Percentiles rank a stretch among this genome's conserved stretches.
Evolutionary conservation across 2,797 vertebrate genomes (phyloP).

Genomic region (Ctenopoma kingsleyae): DNA sequence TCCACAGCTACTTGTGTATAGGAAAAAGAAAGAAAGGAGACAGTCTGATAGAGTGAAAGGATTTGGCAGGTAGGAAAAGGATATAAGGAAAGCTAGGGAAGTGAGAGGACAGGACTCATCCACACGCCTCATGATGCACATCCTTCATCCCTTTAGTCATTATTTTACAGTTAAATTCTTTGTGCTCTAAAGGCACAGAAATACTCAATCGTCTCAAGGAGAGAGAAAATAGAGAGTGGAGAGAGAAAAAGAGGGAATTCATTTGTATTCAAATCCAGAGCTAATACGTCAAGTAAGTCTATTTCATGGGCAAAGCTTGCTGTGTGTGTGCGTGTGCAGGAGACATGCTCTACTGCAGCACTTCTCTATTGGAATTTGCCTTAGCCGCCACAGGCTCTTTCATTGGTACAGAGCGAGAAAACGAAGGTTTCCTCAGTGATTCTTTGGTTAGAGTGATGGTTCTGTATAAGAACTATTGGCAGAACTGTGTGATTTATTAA

Average conservation of each 20-base stretch:
- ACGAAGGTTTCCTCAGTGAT: constrained; percentile 22
- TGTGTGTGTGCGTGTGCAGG: constrained; percentile 14
- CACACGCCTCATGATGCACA: constrained; percentile 18
- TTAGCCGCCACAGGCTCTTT: constrained; percentile 34
- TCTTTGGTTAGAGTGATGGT: constrained; percentile 1
- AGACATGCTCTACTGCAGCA: constrained; percentile 56
- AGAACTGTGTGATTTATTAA: constrained; percentile 4
- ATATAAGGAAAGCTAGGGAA: constrained; percentile 23
- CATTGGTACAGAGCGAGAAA: constrained; percentile 32
- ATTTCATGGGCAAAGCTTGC: constrained; percentile 60
- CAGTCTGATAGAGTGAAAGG: constrained; percentile 16
- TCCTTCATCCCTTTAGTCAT: constrained; percentile 9
- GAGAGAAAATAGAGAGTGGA: constrained; percentile 14
- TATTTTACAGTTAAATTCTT: constrained; percentile 53
- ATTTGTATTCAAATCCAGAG: constrained; percentile 80
- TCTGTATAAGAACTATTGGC: background rate
- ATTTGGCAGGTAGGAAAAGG: constrained; percentile 22
- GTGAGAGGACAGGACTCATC: constrained; percentile 8
- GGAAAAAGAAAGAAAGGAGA: constrained; percentile 25
- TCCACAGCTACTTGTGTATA: constrained; percentile 32
- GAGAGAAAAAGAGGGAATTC: constrained; percentile 40
- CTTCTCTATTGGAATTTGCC: constrained; percentile 24
- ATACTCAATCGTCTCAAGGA: constrained; percentile 25
- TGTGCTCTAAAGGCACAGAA: constrained; percentile 34
- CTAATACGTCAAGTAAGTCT: constrained; percentile 70